Evolutionary conservation across 2,888 invertebrate genomes (phyloP), one percentile per base, ranked within the genome.

Genomic region (Caenorhabditis wallacei): DNA sequence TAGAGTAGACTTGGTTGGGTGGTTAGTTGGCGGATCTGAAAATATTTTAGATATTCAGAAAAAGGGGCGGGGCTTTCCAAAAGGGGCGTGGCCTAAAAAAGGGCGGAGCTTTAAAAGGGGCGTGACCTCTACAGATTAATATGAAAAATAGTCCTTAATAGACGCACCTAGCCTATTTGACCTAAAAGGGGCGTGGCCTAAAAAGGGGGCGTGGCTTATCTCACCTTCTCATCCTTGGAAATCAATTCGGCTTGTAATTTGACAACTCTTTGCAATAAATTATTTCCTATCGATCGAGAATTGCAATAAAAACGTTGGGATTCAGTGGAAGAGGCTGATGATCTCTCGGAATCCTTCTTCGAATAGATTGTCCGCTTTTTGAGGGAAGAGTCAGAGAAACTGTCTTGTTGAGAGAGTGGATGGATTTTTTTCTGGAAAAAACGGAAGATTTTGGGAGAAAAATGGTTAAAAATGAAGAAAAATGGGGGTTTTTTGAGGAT

Each of bases 211-310:
- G n/a, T n/a, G n/a, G n/a, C n/a, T n/a, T n/a, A n/a, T n/a, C n/a
- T n/a, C n/a, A 89, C 86, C 74, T 88, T 88, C 22, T 85, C 82
- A 59, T 89, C 89, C 26, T 82, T 83, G 30, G 83, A 54, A 3
- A 86, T 74, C 18, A 89, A 43, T 57, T 89, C 89, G 13, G 86
- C 79, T 56, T 89, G 89, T 13, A 89, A 80, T 18, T 87, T 66
- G 18, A 88, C 84, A 0, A 89, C 88, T 46, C 88, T 68, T 46
- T 89, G 89, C n/a, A 89, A 59, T 13, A 89, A 61, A 54, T 84
- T 83, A 40, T 85, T 83, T 11, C 87, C 86, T 20, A 78, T 79
- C 5, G 87, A 84, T 18, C 64, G 16, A 1, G 11, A 5, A 26
- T 64, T 61, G 7, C 22, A 24, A 18, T 64, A 57, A 10, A 48